These are phyloP conservation scores for Mohoua ochrocephala DNA, from an alignment of 2,113 vertebrate species.

Conservation along the genomic window DNA sequence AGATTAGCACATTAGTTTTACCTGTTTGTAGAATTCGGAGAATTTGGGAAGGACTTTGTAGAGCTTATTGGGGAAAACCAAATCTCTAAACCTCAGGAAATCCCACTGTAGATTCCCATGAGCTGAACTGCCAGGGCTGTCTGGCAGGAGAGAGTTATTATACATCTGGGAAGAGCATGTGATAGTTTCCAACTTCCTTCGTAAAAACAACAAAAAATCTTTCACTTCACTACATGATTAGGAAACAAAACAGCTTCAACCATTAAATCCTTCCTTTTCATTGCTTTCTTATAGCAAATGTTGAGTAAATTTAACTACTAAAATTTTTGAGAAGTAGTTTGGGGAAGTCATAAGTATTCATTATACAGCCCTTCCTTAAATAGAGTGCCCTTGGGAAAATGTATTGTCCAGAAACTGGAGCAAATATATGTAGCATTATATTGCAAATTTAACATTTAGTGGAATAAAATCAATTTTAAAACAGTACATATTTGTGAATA, in stretches of 20 bases:
- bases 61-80: neutral
- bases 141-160: neutral
- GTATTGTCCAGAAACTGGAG: neutral
- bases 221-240: neutral
- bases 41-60: neutral
- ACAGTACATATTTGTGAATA: neutral
- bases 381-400: neutral
- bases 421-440: neutral
- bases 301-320: neutral
- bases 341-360: neutral
- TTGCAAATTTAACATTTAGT: neutral
- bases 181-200: neutral
- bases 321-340: neutral
- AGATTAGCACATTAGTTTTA: neutral
- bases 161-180: neutral
- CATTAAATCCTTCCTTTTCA: fast-evolving
- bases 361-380: neutral
- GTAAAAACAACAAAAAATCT: neutral
- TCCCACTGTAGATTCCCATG: neutral
- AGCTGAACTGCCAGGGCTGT: neutral
- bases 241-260: neutral
- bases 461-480: neutral
- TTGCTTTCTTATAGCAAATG: neutral
- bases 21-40: neutral
- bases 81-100: neutral